phyloP scores from a whole-genome alignment of 2,888 invertebrate species.

The Augiades crinisus region DNA sequence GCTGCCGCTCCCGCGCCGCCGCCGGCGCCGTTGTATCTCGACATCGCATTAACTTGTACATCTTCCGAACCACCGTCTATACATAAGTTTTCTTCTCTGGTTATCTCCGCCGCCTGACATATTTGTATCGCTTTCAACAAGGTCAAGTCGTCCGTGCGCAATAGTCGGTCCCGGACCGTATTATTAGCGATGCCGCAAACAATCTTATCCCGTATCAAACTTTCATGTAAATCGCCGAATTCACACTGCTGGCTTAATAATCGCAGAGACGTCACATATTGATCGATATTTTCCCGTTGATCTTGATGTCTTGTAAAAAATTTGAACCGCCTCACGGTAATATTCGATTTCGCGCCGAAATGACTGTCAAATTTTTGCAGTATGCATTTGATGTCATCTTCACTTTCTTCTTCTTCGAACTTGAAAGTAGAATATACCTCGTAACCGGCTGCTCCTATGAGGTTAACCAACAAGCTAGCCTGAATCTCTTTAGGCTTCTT shows the following conservation, averaged over 20 bases:
- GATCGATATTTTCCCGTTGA: slow-evolving; percentile 20
- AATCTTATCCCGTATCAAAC: slow-evolving; percentile 26
- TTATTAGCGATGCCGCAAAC: slow-evolving; percentile 26
- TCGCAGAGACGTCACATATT: slow-evolving; percentile 27
- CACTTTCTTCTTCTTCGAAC: slow-evolving; percentile 16
- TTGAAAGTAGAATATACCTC: slow-evolving; percentile 29
- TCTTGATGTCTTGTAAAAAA: slow-evolving; percentile 29
- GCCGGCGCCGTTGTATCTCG: not conserved
- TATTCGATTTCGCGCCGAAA: slow-evolving; percentile 25
- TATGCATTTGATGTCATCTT: slow-evolving; percentile 25
- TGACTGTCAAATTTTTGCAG: slow-evolving; percentile 23
- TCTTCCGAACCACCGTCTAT: slow-evolving; percentile 1
- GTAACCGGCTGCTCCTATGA: slow-evolving; percentile 31
- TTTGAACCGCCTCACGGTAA: slow-evolving; percentile 23
- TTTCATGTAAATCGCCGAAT: slow-evolving; percentile 19
- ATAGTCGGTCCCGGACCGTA: slow-evolving; percentile 26
- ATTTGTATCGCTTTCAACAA: slow-evolving; percentile 27
- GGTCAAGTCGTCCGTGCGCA: slow-evolving; percentile 28
- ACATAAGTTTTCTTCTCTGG: not conserved
- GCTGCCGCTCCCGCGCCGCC: not conserved
- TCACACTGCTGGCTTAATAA: slow-evolving; percentile 25
- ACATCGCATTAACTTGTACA: not conserved
- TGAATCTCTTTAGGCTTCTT: slow-evolving; percentile 30
- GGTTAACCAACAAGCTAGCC: slow-evolving; percentile 32
- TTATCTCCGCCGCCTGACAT: slow-evolving; percentile 27